phyloP scores from a whole-genome alignment of 2,113 vertebrate genomes.

The Donacobius atricapilla region DNA sequence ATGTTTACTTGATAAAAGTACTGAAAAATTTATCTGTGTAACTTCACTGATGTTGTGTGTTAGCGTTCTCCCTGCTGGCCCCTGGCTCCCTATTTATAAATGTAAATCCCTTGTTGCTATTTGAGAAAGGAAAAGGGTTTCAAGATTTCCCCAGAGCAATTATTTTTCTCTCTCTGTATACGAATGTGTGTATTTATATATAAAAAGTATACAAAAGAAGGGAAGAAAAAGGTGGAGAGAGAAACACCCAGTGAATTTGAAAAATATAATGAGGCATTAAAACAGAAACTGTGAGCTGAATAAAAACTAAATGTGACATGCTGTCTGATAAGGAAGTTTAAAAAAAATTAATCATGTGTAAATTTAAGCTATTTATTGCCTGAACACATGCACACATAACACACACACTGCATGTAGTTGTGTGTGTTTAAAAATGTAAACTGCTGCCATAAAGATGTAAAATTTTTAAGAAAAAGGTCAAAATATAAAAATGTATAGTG shows the following conservation, averaged over 20 bases:
- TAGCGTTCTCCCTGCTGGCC: conserved; percentile 43
- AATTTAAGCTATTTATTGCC: background rate
- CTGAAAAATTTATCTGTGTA: conserved; percentile 75
- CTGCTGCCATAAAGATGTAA: background rate
- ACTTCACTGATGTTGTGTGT: conserved; percentile 72
- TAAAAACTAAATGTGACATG: conserved; percentile 7
- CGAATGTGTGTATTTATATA: background rate
- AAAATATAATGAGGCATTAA: conserved; percentile 19
- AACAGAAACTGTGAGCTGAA: conserved; percentile 35
- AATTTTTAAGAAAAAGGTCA: background rate
- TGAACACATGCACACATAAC: background rate
- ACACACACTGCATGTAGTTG: background rate
- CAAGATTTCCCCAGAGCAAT: background rate
- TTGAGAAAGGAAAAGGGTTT: conserved; percentile 27
- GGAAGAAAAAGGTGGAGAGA: background rate
- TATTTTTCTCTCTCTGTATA: background rate
- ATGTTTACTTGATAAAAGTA: conserved; percentile 82
- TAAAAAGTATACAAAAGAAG: background rate
- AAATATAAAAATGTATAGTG: background rate
- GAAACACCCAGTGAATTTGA: conserved; percentile 9
- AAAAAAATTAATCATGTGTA: background rate
- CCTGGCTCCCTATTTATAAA: conserved; percentile 31
- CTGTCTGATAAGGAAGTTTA: background rate
- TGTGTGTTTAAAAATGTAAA: background rate
- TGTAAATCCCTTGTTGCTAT: conserved; percentile 27